Base-by-base conservation (phyloP, 2,888 invertebrate species). In the Tuberolachnus salignus region DNA sequence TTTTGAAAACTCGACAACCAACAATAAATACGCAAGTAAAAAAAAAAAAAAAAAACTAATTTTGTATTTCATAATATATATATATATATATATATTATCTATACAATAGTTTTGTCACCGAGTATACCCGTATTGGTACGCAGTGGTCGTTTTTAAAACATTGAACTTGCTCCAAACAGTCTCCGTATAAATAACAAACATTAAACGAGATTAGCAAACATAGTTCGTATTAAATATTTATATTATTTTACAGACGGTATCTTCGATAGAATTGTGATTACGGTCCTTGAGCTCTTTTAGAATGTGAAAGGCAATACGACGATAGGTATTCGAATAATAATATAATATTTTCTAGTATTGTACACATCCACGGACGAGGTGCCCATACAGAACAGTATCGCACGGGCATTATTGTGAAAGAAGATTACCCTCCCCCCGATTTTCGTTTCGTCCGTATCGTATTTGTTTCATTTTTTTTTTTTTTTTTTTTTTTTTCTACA, bases 241-340 rank as follows among this genome's bases (percentile, higher is more conserved):
- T n/a, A n/a, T n/a, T n/a, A n/a, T n/a, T n/a, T n/a, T n/a, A n/a
- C n/a, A n/a, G n/a, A n/a, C n/a, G 34, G 34, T 6, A 63, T 73
- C 73, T 63, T 63, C 42, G 63, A 63, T 63, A 63, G 73, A 73
- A 73, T 63, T 51, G n/a, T 21, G 51, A 73, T 63, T 42, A 51
- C 21, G 73, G 73, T 73, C 73, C 73, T 73, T 73, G 73, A 73
- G 63, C 73, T 73, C 63, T 51, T 73, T 73, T 42, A 73, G 21
- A 63, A 73, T 63, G 73, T 73, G 73, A 73, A 73, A 73, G 73
- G 73, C n/a, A n/a, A 6, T 34, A 34, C 34, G 34, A 6, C 53
- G 14, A n/a, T n/a, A n/a, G n/a, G n/a, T 67, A 53, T 61, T 16
- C 51, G 9, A 51, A 61, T 34, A 49, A n/a, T n/a, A n/a, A n/a